Base-by-base conservation (phyloP, 2,113 vertebrate species). In the Bothrops jararaca region DNA sequence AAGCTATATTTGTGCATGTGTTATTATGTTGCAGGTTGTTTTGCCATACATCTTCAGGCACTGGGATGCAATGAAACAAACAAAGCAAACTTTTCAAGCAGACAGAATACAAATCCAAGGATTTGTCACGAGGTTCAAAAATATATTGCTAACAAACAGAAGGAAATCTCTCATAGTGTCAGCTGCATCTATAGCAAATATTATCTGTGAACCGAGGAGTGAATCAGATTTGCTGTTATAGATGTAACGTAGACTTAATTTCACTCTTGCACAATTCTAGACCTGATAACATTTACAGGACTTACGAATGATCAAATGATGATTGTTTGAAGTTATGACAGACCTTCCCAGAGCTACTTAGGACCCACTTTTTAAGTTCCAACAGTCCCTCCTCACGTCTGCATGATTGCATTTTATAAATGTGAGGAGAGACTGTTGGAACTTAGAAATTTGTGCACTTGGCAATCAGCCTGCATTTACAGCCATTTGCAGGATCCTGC, bases 101-200 rank as follows among this genome's bases (percentile, higher is more conserved):
- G 85, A 87, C 52, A 42, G 45, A 88, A 34, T 91, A 88, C 48
- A 92, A 69, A 92, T 92, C 91, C 85, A 29, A 42, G 91, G 91
- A 88, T 92, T 92, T 92, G 86, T 88, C 48, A 53, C 39, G 34
- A 39, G 42, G n/a, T 87, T 92, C 80, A 91, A 58, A 91, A 91
- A 80, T 86, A 86, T 91, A 91, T 92, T 92, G 91, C 57, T 64
- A 88, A 64, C 85, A 64, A 88, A 87, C 91, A 87, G 34, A 42
- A 88, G 48, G 48, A 42, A 92, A 87, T 91, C 50, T 64, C 85
- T 53, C n/a, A 58, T 58, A 58, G 80, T 42, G 56, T 56, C 53
- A 86, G 39, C 24, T 92, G 57, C 54, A 52, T 64, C 91, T 23
- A 53, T 9, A 86, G 23, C 13, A 50, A 34, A 15, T 42, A 64